A percentile compares a stretch with the other conserved stretches of the same genome.
phyloP scores from a whole-genome alignment of 2,797 vertebrate genomes.

The Peromyscus attwateri region DNA sequence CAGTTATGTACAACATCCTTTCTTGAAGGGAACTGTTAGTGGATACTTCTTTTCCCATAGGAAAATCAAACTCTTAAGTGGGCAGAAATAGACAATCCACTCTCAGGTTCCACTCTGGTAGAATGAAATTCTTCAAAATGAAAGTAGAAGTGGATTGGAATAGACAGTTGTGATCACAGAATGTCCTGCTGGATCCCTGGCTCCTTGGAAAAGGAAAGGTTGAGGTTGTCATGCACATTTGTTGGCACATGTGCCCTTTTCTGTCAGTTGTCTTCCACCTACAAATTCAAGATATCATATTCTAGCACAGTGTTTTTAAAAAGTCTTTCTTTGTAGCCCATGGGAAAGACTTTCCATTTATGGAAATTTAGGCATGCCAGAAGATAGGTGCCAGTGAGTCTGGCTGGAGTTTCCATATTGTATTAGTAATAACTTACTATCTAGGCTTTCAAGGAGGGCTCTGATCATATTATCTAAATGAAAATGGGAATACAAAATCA shows the following conservation, averaged over 20 bases:
- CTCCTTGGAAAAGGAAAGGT: neutral
- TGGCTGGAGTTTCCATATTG: conserved; percentile 2
- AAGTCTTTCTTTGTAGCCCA: neutral
- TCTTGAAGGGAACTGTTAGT: neutral
- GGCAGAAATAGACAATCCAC: neutral
- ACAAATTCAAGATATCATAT: neutral
- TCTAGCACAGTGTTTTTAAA: neutral
- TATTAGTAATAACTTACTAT: conserved; percentile 55
- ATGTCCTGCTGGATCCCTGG: neutral
- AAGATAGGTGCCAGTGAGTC: neutral
- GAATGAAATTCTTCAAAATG: neutral
- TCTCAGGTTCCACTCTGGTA: neutral
- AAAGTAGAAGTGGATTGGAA: neutral
- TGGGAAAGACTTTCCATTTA: conserved; percentile 1
- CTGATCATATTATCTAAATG: conserved; percentile 71
- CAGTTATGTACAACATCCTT: neutral
- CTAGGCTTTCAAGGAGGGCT: neutral
- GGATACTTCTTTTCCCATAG: neutral
- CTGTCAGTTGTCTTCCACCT: neutral
- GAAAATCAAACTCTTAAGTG: neutral
- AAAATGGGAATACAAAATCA: conserved; percentile 64
- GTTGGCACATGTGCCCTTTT: neutral
- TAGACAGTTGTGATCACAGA: rapidly evolving
- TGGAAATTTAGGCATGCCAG: neutral
- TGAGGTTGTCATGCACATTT: neutral